Conservation (phyloP, 2,888 invertebrate genomes). For the Frankliniella fusca region DNA sequence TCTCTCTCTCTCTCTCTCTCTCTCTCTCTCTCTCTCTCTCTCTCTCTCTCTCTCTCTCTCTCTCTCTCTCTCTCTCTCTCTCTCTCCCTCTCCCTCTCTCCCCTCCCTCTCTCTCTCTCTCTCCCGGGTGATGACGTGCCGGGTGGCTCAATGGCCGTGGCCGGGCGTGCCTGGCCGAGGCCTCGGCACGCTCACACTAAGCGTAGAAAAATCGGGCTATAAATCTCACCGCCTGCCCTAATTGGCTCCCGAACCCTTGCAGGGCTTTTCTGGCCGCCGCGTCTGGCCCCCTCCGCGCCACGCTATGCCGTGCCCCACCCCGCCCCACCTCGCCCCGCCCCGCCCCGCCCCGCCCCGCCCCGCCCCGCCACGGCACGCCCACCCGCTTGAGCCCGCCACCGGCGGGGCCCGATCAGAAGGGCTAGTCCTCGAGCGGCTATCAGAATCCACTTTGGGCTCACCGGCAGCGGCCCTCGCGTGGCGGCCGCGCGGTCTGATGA, state of each 20-base stretch:
- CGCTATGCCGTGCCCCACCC: too few species aligned
- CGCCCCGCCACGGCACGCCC: not conserved
- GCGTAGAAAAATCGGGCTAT: conserved; percentile 22
- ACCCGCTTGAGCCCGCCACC: not conserved
- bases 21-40: not conserved
- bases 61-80: not conserved
- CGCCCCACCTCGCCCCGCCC: not conserved
- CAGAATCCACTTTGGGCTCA: conserved; percentile 19
- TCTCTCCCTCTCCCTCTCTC: not conserved
- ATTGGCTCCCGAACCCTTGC: conserved; percentile 7
- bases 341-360: not conserved
- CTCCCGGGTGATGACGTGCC: not conserved
- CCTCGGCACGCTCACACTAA: not conserved
- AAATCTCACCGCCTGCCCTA: not conserved
- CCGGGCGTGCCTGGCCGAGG: not conserved
- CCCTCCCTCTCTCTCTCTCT: not conserved
- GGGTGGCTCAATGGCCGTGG: not conserved
- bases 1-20: not conserved
- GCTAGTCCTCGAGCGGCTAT: conserved; percentile 3
- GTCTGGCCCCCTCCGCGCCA: not conserved
- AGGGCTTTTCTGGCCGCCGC: not conserved
- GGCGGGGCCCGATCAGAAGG: too few species aligned
- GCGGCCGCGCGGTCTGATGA: not conserved
- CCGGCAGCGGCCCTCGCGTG: not conserved
- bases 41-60: not conserved